Percentiles rank a stretch among this genome's conserved stretches.
Evolutionary conservation across 2,797 vertebrate genomes (phyloP).

Genomic region (Diplodus sargus): DNA sequence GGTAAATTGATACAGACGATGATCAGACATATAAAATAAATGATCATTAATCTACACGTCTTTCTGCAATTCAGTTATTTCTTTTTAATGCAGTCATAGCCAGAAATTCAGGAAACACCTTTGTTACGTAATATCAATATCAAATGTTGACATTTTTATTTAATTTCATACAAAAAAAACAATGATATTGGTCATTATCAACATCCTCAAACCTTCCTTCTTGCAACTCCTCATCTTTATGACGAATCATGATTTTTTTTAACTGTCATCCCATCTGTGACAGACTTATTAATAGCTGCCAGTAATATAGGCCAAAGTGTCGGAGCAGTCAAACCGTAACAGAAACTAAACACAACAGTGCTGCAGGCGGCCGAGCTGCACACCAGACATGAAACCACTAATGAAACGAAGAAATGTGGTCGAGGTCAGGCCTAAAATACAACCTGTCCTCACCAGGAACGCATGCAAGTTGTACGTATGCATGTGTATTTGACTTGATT

Average conservation of each 20-base stretch:
- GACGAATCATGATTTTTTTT: slow-evolving; percentile 10
- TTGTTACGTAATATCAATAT: not conserved
- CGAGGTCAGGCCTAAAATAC: not conserved
- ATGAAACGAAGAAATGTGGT: slow-evolving; percentile 9
- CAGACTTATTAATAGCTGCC: slow-evolving; percentile 7
- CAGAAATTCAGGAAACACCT: not conserved
- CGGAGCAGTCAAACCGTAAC: not conserved
- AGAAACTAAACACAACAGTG: slow-evolving; percentile 5
- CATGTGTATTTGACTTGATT: slow-evolving; percentile 13
- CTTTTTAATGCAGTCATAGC: too few relatives aligned
- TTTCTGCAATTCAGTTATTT: too few relatives aligned
- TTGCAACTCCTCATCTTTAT: not conserved
- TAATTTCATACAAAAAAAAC: not conserved
- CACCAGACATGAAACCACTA: not conserved
- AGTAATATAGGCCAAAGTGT: slow-evolving; percentile 2
- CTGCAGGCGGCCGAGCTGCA: not conserved
- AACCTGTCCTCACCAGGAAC: not conserved
- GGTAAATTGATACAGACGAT: not conserved
- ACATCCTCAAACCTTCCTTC: not conserved
- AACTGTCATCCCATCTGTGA: not conserved
- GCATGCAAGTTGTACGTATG: slow-evolving; percentile 8
- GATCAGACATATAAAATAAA: not conserved
- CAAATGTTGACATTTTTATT: not conserved
- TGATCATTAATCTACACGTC: not conserved
- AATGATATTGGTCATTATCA: not conserved